Conservation (phyloP, 2,797 vertebrate species). For the Sciurus carolinensis region DNA sequence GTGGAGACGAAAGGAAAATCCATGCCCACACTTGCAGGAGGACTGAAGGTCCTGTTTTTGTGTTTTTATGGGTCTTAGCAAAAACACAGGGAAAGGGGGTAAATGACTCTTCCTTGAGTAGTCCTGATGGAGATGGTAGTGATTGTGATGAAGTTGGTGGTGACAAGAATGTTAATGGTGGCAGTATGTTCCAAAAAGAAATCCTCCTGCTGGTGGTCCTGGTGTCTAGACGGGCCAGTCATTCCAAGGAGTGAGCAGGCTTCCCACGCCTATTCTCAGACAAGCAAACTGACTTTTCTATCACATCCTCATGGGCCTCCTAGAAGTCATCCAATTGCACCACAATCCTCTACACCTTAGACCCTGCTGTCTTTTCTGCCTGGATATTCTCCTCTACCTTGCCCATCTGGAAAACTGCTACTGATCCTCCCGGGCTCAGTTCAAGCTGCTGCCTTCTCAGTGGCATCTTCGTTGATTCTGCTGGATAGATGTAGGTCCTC, state of each 20-base stretch:
- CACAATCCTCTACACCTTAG: neutral
- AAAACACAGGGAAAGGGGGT: neutral
- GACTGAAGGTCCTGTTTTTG: neutral
- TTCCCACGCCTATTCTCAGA: neutral
- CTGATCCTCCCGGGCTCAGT: neutral
- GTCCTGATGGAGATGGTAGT: neutral
- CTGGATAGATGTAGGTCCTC: neutral
- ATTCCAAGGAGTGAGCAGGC: neutral
- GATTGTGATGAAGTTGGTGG: too few species aligned
- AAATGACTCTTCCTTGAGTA: neutral
- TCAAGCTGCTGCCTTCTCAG: neutral
- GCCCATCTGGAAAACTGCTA: neutral
- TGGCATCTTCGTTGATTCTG: neutral
- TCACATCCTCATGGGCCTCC: neutral
- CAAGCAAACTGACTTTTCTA: neutral
- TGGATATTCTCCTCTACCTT: neutral
- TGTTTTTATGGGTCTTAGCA: neutral
- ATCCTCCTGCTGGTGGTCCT: too few species aligned
- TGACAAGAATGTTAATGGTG: rapidly evolving
- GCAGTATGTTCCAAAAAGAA: too few species aligned
- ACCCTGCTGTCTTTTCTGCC: neutral
- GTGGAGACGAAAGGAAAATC: neutral
- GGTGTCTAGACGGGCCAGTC: neutral
- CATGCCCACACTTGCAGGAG: neutral
- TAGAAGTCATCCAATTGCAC: neutral